phyloP scores from a whole-genome alignment of 1,140 invertebrate species.

The Plectrocnemia conspersa region DNA sequence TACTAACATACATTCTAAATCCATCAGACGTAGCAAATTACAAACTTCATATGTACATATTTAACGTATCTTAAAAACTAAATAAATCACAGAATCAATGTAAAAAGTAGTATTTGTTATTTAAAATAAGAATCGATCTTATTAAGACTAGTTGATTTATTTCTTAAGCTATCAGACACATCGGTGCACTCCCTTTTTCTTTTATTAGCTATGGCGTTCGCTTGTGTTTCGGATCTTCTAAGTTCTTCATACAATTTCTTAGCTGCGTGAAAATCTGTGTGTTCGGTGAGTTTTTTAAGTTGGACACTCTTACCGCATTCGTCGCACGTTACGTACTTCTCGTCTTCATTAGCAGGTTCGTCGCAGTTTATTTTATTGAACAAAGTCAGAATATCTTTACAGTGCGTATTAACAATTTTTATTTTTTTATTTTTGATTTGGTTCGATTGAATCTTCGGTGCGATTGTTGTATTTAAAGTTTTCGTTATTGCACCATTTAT shows the following conservation, averaged over 20 bases:
- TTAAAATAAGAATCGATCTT: too few relatives aligned
- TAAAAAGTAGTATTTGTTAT: too few relatives aligned
- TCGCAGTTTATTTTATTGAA: constrained; percentile 21
- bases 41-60: too few relatives aligned
- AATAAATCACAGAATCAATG: too few relatives aligned
- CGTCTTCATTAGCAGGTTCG: constrained; percentile 33
- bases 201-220: constrained; percentile 28
- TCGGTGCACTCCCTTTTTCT: constrained; percentile 19
- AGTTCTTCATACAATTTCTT: constrained; percentile 57
- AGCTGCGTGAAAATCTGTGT: constrained; percentile 68
- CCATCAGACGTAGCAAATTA: too few relatives aligned
- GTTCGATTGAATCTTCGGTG: constrained; percentile 1
- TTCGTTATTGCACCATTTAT: constrained; percentile 1
- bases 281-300: constrained; percentile 55
- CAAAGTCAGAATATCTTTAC: not conserved
- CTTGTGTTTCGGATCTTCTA: constrained; percentile 26
- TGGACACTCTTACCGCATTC: constrained; percentile 60
- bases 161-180: too few relatives aligned
- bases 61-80: too few relatives aligned
- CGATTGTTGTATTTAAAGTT: not conserved
- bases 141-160: too few relatives aligned
- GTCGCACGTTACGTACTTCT: constrained; percentile 49
- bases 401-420: constrained; percentile 27
- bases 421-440: constrained; percentile 2
- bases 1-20: too few relatives aligned